Conservation (phyloP, 2,113 vertebrate species). For the Mystacornis crossleyi region DNA sequence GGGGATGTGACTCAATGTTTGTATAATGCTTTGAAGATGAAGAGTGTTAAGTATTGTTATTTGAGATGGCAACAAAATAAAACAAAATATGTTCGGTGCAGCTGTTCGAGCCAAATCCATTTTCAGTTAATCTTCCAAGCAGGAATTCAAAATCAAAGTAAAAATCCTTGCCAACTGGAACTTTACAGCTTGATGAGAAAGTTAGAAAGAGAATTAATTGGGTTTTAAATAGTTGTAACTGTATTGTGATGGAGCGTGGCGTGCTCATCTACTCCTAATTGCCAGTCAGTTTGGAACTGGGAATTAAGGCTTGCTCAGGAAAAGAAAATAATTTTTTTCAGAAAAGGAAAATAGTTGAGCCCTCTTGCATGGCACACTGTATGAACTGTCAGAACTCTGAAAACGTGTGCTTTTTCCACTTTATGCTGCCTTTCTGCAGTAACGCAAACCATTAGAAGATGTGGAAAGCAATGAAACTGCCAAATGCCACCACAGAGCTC, state of each 20-base stretch:
- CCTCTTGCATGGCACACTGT: neutral
- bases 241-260: constrained; percentile 15
- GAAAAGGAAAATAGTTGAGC: neutral
- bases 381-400: neutral
- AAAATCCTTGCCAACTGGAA: constrained; percentile 44
- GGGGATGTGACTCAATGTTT: constrained; percentile 58
- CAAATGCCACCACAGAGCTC: neutral
- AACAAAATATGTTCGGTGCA: constrained; percentile 30
- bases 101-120: constrained; percentile 30
- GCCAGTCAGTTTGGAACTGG: neutral
- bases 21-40: constrained; percentile 54
- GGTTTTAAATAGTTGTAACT: constrained; percentile 54
- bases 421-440: neutral
- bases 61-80: constrained; percentile 62
- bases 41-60: constrained; percentile 58
- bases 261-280: neutral
- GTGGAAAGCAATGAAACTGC: neutral
- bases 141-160: constrained; percentile 59
- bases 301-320: neutral
- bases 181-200: constrained; percentile 36
- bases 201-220: constrained; percentile 50
- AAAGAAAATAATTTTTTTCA: neutral
- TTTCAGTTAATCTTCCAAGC: constrained; percentile 53
- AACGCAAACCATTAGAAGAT: neutral
- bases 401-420: neutral